phyloP scores from a whole-genome alignment of 30 jellyfish, hydroid and myxozoan genomes.

The Chironex yamaguchii region DNA sequence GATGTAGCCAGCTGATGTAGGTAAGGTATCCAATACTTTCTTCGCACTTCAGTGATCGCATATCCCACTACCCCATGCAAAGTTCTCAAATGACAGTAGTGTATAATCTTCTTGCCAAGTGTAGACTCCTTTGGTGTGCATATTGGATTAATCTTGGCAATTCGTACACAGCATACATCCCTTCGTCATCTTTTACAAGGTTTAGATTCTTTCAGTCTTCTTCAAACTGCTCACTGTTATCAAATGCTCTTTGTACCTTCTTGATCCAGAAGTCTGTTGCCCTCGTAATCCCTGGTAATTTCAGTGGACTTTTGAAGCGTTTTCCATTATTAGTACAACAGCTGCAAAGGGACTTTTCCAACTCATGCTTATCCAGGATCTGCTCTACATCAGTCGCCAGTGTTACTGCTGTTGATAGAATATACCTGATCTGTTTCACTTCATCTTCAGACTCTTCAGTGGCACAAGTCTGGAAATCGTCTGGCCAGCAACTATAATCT shows the following conservation, averaged over 20 bases:
- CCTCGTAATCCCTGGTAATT: conserved; percentile 12
- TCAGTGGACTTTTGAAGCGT: too few species aligned
- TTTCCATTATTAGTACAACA: too few species aligned
- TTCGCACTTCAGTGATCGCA: too few species aligned
- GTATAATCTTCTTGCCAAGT: too few species aligned
- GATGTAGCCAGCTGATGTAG: not conserved
- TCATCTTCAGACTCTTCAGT: conserved; percentile 7
- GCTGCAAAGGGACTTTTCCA: too few species aligned
- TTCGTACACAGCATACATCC: too few species aligned
- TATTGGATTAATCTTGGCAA: too few species aligned
- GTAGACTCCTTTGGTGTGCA: too few species aligned
- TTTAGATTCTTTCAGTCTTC: conserved; percentile 20
- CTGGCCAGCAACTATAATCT: conserved; percentile 14
- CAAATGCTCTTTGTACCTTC: not conserved
- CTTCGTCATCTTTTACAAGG: too few species aligned
- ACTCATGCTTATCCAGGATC: not conserved
- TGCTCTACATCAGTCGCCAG: not conserved
- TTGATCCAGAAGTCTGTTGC: not conserved
- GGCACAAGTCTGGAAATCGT: not conserved
- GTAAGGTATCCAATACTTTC: too few species aligned
- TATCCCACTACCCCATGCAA: too few species aligned
- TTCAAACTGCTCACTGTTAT: not conserved
- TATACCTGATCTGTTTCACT: conserved; percentile 3
- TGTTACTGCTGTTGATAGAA: conserved; percentile 14
- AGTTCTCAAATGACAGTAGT: too few species aligned